Evolutionary conservation across 2,888 invertebrate genomes (phyloP).

Genomic region (Spodoptera picta): DNA sequence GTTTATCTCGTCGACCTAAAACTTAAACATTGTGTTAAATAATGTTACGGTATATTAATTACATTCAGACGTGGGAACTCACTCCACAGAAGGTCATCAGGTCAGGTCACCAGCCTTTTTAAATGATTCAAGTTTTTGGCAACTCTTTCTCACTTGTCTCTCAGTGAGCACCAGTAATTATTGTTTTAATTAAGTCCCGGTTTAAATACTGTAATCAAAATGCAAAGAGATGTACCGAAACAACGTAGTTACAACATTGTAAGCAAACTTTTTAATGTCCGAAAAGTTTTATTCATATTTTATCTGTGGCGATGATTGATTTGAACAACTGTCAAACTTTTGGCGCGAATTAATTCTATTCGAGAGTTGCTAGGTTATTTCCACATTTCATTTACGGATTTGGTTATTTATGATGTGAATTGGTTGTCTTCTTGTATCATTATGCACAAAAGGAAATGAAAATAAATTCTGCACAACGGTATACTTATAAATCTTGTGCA

Average conservation of each 20-base stretch:
- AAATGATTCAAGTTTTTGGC: constrained; percentile 39
- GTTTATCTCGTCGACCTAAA: constrained; percentile 60
- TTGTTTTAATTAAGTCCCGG: constrained; percentile 39
- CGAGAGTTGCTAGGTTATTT: constrained; percentile 9
- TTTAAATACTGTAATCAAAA: constrained; percentile 22
- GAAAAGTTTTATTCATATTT: constrained; percentile 8
- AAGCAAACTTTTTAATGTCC: neutral
- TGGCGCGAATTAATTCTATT: constrained; percentile 26
- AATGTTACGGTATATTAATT: constrained; percentile 64
- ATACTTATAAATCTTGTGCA: constrained; percentile 28
- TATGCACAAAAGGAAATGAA: constrained; percentile 23
- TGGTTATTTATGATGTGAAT: constrained; percentile 22
- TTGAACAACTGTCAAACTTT: constrained; percentile 25
- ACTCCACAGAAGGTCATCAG: constrained; percentile 58
- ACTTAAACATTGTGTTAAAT: constrained; percentile 66
- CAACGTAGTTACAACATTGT: constrained; percentile 12
- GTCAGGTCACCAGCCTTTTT: constrained; percentile 50
- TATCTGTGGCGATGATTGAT: constrained; percentile 31
- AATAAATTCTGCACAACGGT: constrained; percentile 13
- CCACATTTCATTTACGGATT: constrained; percentile 9
- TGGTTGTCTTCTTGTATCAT: constrained; percentile 13
- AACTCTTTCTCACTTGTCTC: constrained; percentile 38
- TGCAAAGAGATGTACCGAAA: constrained; percentile 9
- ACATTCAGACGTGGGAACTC: constrained; percentile 63
- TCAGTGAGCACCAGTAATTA: constrained; percentile 44